phyloP scores from a whole-genome alignment of 2,113 vertebrate species.

The Xiphophorus couchianus region DNA sequence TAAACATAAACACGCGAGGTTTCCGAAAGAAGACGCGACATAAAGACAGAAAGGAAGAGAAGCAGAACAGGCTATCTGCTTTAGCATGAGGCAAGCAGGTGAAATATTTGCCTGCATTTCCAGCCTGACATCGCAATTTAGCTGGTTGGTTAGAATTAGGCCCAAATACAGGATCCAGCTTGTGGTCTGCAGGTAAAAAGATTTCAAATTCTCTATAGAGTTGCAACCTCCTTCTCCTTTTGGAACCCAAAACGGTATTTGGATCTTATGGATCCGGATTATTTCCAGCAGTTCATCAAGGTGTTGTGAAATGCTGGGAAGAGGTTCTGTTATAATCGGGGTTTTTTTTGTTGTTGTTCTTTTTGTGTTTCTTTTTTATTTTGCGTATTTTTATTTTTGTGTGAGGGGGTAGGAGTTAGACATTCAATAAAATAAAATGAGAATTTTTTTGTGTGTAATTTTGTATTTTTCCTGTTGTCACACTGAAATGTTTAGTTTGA shows the following conservation, averaged over 20 bases:
- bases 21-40: background rate
- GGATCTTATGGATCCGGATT: background rate
- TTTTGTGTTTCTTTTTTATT: too few species aligned
- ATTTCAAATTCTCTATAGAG: too few species aligned
- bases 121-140: background rate
- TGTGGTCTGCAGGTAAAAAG: conserved; percentile 13
- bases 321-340: background rate
- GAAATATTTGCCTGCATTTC: background rate
- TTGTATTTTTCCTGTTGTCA: background rate
- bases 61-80: background rate
- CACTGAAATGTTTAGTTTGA: background rate
- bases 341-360: background rate
- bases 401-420: too few species aligned
- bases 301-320: background rate
- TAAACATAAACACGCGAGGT: conserved; percentile 43
- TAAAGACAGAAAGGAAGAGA: background rate
- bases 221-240: background rate
- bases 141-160: background rate
- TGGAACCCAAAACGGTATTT: background rate
- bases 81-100: background rate
- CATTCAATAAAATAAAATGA: background rate
- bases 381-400: background rate
- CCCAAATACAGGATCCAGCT: background rate
- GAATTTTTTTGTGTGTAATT: background rate
- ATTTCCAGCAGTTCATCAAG: background rate